Base-by-base conservation (phyloP, 2,113 vertebrate species). In the Athene cunicularia region DNA sequence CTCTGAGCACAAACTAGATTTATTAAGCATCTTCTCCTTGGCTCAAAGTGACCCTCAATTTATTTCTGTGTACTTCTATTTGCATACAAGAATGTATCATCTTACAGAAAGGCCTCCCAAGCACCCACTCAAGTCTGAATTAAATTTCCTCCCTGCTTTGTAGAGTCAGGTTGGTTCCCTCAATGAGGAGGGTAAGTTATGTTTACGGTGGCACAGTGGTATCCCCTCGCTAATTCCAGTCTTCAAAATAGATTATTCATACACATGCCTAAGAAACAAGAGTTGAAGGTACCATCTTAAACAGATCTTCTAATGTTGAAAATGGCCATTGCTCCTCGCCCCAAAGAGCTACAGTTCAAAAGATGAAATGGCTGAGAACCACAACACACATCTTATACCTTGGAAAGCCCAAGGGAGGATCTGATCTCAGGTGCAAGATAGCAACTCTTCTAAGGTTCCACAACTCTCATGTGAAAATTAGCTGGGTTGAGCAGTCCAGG, bases 331-430 rank as follows among this genome's bases (percentile, higher is more conserved):
- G 1, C 4, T 67, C 47, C 35, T 74, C 66, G 62, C 27, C 27
- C 7, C 2, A 2, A 62, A 43, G 6, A 39, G 32, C 60, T n/a
- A 16, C 47, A 62, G 30, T 26, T 76, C 45, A 27, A 50, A 72
- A 53, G 52, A 35, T 30, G 15, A 3, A 64, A 33, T 6, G 50
- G 15, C 58, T 9, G 14, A 75, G 35, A 41, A 66, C 27, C 35
- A 26, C 53, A 33, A 12, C 2, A 33, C 14, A 19, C 11, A 2
- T 10, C 5, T 0, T 0, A 4, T 3, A 43, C 23, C 79, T 11
- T 39, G 76, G 64, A 13, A 41, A 58, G 60, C 55, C 55, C 35
- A 28, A 39, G 55, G 39, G 23, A 88, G 26, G 45, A 13, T 7
- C 52, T 5, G 23, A 64, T 14, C 39, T 4, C 43, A 33, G n/a